Conservation (phyloP, 1,140 invertebrate species). For the Laupala kohalensis region DNA sequence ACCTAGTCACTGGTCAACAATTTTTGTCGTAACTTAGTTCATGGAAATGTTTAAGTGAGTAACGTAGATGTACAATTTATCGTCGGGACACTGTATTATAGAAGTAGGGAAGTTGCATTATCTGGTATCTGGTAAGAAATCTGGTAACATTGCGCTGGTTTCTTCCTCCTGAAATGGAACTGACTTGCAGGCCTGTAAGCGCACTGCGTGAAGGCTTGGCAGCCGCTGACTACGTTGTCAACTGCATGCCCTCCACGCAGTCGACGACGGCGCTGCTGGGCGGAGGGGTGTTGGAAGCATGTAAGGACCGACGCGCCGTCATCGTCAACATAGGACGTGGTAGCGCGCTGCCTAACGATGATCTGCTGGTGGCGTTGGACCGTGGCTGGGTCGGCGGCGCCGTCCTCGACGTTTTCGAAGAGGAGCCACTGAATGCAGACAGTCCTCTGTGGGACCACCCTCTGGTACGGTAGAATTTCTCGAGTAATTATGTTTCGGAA, state of each 20-base stretch:
- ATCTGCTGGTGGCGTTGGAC: slow-evolving; percentile 38
- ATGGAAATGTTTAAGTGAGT: too few relatives aligned
- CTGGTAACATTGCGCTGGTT: too few relatives aligned
- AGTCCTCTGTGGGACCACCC: slow-evolving; percentile 39
- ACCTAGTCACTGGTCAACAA: too few relatives aligned
- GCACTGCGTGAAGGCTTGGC: slow-evolving; percentile 30
- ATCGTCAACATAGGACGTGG: slow-evolving; percentile 47
- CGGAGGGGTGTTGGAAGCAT: slow-evolving; percentile 30
- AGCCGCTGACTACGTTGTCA: slow-evolving; percentile 42
- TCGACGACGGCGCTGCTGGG: slow-evolving; percentile 36
- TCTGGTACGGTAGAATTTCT: slow-evolving; percentile 21
- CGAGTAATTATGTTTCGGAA: background rate
- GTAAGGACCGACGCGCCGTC: slow-evolving; percentile 27
- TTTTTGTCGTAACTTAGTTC: too few relatives aligned
- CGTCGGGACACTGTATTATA: too few relatives aligned
- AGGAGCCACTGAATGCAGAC: slow-evolving; percentile 35
- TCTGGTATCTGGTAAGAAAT: too few relatives aligned
- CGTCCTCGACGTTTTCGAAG: slow-evolving; percentile 43
- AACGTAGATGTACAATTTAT: too few relatives aligned
- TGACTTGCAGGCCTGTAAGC: background rate
- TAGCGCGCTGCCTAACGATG: slow-evolving; percentile 35
- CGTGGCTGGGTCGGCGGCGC: slow-evolving; percentile 39
- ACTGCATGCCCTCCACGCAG: slow-evolving; percentile 38
- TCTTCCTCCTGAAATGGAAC: too few relatives aligned
- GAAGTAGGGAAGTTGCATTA: too few relatives aligned